A percentile compares a stretch with the other conserved stretches of the same genome.
These are phyloP conservation scores for Harpagifer antarcticus DNA, from an alignment of 2,797 vertebrate genomes.

Conservation along the genomic window DNA sequence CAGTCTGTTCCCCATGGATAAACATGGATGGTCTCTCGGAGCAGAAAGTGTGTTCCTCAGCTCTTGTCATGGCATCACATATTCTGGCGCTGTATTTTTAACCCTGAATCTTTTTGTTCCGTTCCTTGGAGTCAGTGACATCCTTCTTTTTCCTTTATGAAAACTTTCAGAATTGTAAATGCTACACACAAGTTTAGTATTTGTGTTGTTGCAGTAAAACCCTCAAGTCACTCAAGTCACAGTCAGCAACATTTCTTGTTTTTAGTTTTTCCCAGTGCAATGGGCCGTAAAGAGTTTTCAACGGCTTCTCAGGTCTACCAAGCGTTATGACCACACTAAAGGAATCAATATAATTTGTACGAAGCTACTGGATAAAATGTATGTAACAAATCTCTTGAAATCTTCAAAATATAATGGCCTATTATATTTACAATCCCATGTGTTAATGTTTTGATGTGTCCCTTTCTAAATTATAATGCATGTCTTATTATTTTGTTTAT, in stretches of 20 bases:
- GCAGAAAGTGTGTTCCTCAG: conserved; percentile 35
- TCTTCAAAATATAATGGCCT: no score
- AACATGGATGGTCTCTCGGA: conserved; percentile 43
- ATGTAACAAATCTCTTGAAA: no score
- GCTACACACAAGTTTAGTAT: not conserved
- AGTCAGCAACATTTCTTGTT: not conserved
- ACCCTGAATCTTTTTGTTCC: conserved; percentile 13
- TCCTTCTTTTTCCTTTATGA: conserved; percentile 22
- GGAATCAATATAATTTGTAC: no score
- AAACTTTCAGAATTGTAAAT: conserved; percentile 48
- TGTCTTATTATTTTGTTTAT: not conserved
- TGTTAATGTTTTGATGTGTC: not conserved
- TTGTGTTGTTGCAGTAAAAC: conserved; percentile 7
- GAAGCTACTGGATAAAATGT: no score
- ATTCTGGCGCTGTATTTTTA: conserved; percentile 37
- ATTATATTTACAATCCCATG: no score
- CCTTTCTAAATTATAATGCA: not conserved
- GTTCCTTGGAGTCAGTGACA: conserved; percentile 20
- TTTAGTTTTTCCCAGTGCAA: not conserved
- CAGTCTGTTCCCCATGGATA: conserved; percentile 45
- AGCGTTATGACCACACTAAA: no score
- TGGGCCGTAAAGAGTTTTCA: not conserved
- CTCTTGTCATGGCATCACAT: conserved; percentile 34
- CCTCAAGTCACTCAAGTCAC: not conserved
- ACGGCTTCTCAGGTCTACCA: not conserved